Percentiles rank a stretch among this genome's conserved stretches.
Conservation (phyloP, 2,888 invertebrate species). For the Spisula subtruncata region DNA sequence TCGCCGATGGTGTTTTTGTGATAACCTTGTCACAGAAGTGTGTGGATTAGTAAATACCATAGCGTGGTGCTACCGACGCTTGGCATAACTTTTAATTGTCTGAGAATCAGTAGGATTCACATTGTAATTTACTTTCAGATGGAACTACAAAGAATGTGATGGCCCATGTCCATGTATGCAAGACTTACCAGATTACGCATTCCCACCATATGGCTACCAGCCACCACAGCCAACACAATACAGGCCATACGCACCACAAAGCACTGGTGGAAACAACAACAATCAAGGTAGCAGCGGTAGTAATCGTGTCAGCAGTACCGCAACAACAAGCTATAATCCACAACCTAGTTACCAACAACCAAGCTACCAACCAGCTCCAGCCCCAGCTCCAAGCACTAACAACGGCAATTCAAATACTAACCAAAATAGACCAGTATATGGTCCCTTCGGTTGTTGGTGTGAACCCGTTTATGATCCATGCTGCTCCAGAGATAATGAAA, state of each 20-base stretch:
- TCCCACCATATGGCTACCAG: background rate
- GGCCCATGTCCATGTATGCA: slow-evolving; percentile 25
- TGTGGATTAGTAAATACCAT: too few relatives aligned
- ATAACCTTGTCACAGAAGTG: too few relatives aligned
- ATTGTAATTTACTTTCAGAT: slow-evolving; percentile 2
- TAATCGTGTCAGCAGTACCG: background rate
- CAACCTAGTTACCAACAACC: background rate
- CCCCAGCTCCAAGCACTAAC: too few relatives aligned
- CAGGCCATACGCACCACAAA: too few relatives aligned
- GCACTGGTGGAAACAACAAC: background rate
- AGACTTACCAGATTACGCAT: background rate
- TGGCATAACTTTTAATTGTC: too few relatives aligned
- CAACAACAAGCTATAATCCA: background rate
- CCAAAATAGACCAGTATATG: background rate
- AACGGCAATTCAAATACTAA: background rate
- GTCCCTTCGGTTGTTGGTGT: slow-evolving; percentile 12
- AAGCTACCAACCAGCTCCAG: background rate
- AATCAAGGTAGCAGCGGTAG: background rate
- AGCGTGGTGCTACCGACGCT: too few relatives aligned
- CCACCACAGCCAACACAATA: background rate
- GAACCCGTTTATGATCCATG: background rate
- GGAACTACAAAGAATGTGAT: slow-evolving; percentile 38
- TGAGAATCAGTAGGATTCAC: too few relatives aligned
- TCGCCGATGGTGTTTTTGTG: too few relatives aligned
- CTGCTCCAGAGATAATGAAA: slow-evolving; percentile 17